These are phyloP conservation scores for Batillaria attramentaria DNA, from an alignment of 1,140 invertebrate genomes.

Conservation along the genomic window DNA sequence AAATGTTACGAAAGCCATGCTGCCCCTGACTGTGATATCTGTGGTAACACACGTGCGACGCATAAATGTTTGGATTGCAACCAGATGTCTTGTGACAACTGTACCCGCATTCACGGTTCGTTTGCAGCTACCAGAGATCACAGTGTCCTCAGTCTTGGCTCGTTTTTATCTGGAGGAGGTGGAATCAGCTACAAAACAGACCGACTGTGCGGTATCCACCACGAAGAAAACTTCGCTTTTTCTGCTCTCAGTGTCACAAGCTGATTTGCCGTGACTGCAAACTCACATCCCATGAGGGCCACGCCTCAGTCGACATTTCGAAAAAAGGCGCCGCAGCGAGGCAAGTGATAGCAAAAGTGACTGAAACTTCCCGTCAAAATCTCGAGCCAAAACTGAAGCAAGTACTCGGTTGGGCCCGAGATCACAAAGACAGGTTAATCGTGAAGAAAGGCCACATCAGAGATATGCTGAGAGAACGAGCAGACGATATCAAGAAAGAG, in stretches of 20 bases:
- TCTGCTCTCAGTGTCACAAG: constrained; percentile 13
- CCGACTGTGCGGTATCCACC: constrained; percentile 25
- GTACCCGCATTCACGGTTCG: constrained; percentile 19
- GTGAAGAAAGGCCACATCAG: not conserved
- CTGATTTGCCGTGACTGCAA: constrained; percentile 37
- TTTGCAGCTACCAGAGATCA: constrained; percentile 21
- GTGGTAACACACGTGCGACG: not conserved
- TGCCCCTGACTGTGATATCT: not conserved
- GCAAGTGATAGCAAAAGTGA: not conserved
- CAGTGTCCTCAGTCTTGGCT: constrained; percentile 15
- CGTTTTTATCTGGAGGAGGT: not conserved
- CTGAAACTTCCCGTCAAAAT: not conserved
- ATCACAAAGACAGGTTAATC: not conserved
- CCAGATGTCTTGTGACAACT: constrained; percentile 24
- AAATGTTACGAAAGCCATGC: not conserved
- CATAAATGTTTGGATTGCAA: constrained; percentile 28
- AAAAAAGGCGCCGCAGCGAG: not conserved
- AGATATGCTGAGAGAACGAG: not conserved
- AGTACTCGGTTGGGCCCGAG: not conserved
- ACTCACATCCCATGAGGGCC: constrained; percentile 32
- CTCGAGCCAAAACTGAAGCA: not conserved
- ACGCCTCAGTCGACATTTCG: constrained; percentile 19
- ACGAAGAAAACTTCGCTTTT: constrained; percentile 25
- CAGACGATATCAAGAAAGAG: constrained; percentile 3
- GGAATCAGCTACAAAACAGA: not conserved